A percentile compares a stretch with the other conserved stretches of the same genome.
These are phyloP conservation scores for Hartigia nigra DNA, from an alignment of 2,888 invertebrate genomes.

Conservation along the genomic window DNA sequence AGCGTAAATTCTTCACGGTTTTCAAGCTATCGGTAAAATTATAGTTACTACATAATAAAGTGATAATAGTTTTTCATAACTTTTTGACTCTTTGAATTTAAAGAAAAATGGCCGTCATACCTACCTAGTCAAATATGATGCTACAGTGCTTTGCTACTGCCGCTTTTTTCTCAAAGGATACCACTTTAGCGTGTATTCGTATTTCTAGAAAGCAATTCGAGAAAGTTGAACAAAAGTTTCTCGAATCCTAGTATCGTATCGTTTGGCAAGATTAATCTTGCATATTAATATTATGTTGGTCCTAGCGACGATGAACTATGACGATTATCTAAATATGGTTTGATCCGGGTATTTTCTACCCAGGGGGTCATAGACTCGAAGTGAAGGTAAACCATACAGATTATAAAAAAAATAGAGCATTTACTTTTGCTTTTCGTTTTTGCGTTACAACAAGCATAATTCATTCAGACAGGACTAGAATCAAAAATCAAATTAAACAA, in stretches of 20 bases:
- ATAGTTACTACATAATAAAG: too few species aligned
- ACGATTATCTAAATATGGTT: neutral
- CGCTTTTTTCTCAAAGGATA: neutral
- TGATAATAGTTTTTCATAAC: too few species aligned
- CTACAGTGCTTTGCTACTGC: neutral
- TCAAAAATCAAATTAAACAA: neutral
- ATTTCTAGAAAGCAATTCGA: neutral
- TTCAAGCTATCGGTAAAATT: too few species aligned
- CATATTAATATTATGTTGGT: constrained; percentile 1
- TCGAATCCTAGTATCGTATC: neutral
- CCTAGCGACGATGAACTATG: neutral
- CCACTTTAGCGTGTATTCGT: neutral
- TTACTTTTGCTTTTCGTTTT: neutral
- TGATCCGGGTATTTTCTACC: neutral
- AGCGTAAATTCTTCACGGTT: too few species aligned
- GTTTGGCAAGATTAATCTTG: constrained; percentile 1
- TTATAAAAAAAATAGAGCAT: neutral
- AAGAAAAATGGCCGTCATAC: too few species aligned
- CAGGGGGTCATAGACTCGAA: neutral
- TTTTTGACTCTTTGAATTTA: too few species aligned
- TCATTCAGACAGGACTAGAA: neutral
- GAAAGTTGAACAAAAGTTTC: neutral
- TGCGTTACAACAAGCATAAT: neutral
- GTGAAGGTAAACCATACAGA: neutral
- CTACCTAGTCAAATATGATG: too few species aligned